Evolutionary conservation across 64 coral and sea anemone genomes (phyloP).

Genomic region (Dendronephthya gigantea): DNA sequence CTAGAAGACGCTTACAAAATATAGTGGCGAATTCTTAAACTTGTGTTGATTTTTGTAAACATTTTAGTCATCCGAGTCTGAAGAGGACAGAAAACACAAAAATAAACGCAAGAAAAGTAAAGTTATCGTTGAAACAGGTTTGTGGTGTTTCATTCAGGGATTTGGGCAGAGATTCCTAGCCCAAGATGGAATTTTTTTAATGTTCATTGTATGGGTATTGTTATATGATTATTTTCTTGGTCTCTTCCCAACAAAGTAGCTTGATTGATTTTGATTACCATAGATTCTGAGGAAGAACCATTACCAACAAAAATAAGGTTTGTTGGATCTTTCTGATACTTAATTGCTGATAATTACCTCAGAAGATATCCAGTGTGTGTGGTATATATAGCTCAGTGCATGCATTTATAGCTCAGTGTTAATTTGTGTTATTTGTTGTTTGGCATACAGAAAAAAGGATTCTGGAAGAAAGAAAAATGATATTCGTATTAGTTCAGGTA

Average conservation of each 20-base stretch:
- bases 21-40: not conserved
- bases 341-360: no score
- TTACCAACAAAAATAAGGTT: conserved; percentile 2
- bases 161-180: not conserved
- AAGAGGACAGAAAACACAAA: not conserved
- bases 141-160: not conserved
- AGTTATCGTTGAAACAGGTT: not conserved
- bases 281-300: not conserved
- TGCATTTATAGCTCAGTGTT: not conserved
- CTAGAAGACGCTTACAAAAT: no score
- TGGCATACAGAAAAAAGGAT: not conserved
- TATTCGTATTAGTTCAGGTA: not conserved
- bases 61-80: not conserved
- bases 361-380: not conserved
- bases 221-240: no score
- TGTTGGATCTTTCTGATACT: not conserved
- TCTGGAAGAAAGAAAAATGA: not conserved
- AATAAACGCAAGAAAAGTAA: not conserved
- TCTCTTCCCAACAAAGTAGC: not conserved
- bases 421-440: not conserved
- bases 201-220: not conserved
- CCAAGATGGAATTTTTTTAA: not conserved
- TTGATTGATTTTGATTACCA: not conserved
- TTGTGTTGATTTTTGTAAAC: not conserved
- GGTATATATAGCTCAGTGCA: not conserved